Evolutionary conservation across 2,113 vertebrate genomes (phyloP).

Genomic region (Micromys minutus): DNA sequence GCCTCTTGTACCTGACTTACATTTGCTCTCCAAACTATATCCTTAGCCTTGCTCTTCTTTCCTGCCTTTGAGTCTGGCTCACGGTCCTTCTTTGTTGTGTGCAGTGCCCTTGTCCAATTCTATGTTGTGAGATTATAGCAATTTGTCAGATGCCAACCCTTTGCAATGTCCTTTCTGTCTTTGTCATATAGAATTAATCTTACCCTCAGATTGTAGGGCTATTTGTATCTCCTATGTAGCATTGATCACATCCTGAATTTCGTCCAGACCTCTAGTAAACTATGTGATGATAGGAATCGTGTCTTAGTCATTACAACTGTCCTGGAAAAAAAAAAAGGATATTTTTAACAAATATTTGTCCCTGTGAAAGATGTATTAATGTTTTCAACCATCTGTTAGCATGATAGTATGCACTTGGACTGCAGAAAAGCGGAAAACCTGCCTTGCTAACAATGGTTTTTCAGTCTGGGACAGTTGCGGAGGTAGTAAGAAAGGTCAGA

Average conservation of each 20-base stretch:
- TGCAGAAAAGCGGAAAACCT: not conserved
- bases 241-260: conserved; percentile 48
- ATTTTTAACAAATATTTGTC: conserved; percentile 52
- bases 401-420: not conserved
- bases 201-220: not conserved
- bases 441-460: not conserved
- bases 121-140: not conserved
- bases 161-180: conserved; percentile 42
- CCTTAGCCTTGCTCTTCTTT: not conserved
- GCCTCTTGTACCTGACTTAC: not conserved
- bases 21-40: not conserved
- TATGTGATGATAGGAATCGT: conserved; percentile 30
- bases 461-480: not conserved
- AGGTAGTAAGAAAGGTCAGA: not conserved
- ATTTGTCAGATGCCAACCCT: conserved; percentile 31
- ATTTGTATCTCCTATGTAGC: not conserved
- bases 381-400: conserved; percentile 27
- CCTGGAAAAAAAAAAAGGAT: not conserved
- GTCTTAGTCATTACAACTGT: conserved; percentile 50
- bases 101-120: not conserved
- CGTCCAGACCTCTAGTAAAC: not conserved
- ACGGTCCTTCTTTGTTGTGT: not conserved
- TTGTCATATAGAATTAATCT: conserved; percentile 57
- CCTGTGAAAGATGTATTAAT: conserved; percentile 29
- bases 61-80: not conserved